Conservation (phyloP, 2,888 invertebrate species). For the Cerastoderma edule region DNA sequence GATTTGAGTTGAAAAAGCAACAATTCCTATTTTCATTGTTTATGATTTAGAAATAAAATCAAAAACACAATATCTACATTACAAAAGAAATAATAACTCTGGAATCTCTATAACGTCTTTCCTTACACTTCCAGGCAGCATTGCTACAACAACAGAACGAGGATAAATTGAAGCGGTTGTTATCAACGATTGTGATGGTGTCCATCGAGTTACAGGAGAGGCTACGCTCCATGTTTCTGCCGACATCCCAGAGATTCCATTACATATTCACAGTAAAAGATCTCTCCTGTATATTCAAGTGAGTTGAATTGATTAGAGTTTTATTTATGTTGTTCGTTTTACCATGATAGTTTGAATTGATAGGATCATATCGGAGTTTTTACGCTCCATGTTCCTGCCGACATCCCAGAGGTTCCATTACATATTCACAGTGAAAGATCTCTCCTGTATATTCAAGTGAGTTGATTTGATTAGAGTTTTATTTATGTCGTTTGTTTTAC, state of each 20-base stretch:
- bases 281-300: conserved; percentile 82
- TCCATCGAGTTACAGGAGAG: conserved; percentile 81
- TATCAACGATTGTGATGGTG: conserved; percentile 78
- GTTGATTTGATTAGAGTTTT: conserved; percentile 1
- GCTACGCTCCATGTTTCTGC: conserved; percentile 80
- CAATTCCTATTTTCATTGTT: too few relatives aligned
- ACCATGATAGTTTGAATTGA: too few relatives aligned
- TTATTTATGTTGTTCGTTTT: too few relatives aligned
- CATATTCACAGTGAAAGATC: conserved; percentile 80
- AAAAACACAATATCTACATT: too few relatives aligned
- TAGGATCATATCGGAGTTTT: conserved; percentile 81
- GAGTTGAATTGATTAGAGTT: conserved; percentile 7
- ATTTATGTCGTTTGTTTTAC: too few relatives aligned
- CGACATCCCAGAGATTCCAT: conserved; percentile 81
- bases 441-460: conserved; percentile 82
- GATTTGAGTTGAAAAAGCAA: too few relatives aligned
- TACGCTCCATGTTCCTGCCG: conserved; percentile 81
- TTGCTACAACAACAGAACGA: conserved; percentile 69
- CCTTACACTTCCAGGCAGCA: conserved; percentile 57
- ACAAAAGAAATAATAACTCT: neutral
- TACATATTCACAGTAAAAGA: conserved; percentile 82
- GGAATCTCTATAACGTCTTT: neutral
- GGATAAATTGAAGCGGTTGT: conserved; percentile 70
- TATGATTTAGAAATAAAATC: too few relatives aligned
- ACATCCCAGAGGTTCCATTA: conserved; percentile 83